Base-by-base conservation (phyloP, 2,797 vertebrate genomes). In the Chelmon rostratus region DNA sequence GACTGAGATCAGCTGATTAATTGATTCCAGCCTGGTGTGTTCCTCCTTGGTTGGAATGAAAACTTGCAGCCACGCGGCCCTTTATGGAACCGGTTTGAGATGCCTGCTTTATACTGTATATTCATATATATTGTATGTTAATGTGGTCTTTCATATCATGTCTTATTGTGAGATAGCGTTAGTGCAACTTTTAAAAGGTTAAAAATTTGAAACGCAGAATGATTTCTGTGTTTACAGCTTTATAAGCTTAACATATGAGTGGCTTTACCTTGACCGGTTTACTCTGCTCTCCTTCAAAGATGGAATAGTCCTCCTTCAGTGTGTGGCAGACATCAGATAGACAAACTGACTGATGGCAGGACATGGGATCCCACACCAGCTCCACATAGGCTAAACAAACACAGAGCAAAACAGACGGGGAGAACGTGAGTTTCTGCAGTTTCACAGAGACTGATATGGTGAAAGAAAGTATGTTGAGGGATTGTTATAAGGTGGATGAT, bases 281-380 rank as follows among this genome's bases (percentile, higher is more conserved):
- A 87, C 90, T 96, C 78, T 89, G 85, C 75, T 97, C 95, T 54
- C 88, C 93, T 84, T 93, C 93, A 90, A 95, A 95, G 78, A 94
- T 77, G n/a, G 86, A 86, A 82, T 94, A 95, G 78, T 97, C 97
- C 33, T 95, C 94, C 77, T 94, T 93, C 73, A 97, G 83, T 40
- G 89, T 91, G 84, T 67, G 95, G 88, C 96, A 99, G 61, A 97
- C 90, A 0, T 83, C 85, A 21, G 96, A 84, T 19, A 99, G 95
- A 79, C 94, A 95, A 79, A 76, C 79, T 1, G 97, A 96, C 91
- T 98, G 96, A 54, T 88, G 94, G 23, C 89, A 66, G 13, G 97
- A 98, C 90, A 97, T 81, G 47, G 97, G 97, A 92, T 99, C 97
- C 98, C 98, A 99, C 46, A 97, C 90, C 74, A 93, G 92, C 77